Base-by-base conservation (phyloP, 2,888 invertebrate species). In the Laothoe populi region DNA sequence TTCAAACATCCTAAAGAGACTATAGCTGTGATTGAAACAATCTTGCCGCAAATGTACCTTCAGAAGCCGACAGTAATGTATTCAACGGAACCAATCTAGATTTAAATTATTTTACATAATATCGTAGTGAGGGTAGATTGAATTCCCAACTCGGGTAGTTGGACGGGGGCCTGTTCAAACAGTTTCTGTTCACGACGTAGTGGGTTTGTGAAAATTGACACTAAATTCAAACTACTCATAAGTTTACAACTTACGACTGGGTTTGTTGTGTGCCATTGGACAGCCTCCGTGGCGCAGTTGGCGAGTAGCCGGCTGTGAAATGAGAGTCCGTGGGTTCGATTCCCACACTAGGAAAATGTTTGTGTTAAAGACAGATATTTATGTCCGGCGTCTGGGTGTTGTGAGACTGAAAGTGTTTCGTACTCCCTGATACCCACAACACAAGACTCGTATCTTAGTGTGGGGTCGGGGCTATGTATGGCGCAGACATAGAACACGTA, bases 201-300 rank as follows among this genome's bases (percentile, higher is more conserved):
- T 49, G 35, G 59, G 46, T 63, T 53, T 42, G 63, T 53, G 63
- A 59, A 59, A 59, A 63, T 59, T 63, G 59, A 59, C 72, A 70
- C 67, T 64, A 70, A 69, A 69, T 70, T 72, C 67, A 26, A 26
- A 26, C 73, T 67, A 72, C 77, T 75, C 70, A 72, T 72, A 73
- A 77, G 72, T 74, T 78, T 71, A 69, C 74, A 75, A 76, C 75
- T 78, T 74, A 63, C 66, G 74, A 77, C 69, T 70, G 67, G 68
- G 73, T 78, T 80, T 67, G n/a, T n/a, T n/a, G n/a, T n/a, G n/a
- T n/a, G n/a, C n/a, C n/a, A n/a, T n/a, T n/a, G n/a, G n/a, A n/a
- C n/a, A n/a, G n/a, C n/a, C n/a, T n/a, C n/a, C n/a, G n/a, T n/a
- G n/a, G n/a, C n/a, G n/a, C n/a, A n/a, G n/a, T n/a, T n/a, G n/a